Evolutionary conservation across 2,888 invertebrate species (phyloP).

Genomic region (Sicus ferrugineus): DNA sequence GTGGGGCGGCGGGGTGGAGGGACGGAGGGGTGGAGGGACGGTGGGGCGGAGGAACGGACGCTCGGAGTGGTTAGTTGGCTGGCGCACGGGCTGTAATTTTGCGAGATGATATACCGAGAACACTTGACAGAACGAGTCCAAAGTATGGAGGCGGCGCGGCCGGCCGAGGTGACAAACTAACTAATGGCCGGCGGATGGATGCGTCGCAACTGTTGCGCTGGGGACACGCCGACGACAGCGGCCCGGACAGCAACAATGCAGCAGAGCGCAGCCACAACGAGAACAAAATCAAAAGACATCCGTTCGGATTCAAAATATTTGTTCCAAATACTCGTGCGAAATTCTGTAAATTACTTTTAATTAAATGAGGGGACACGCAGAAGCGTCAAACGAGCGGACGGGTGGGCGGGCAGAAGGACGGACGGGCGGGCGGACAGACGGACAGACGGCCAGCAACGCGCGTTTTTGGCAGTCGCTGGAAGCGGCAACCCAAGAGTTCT

Average conservation of each 20-base stretch:
- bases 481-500: neutral
- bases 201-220: constrained; percentile 29
- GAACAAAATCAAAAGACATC: constrained; percentile 37
- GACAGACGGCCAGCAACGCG: neutral
- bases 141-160: constrained; percentile 44
- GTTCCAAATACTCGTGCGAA: constrained; percentile 33
- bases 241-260: constrained; percentile 24
- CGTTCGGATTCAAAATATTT: constrained; percentile 33
- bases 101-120: constrained; percentile 35
- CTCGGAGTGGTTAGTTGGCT: constrained; percentile 39
- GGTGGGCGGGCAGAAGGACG: neutral
- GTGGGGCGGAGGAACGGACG: constrained; percentile 13
- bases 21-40: constrained; percentile 38
- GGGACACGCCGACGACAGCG: constrained; percentile 29
- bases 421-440: constrained; percentile 6
- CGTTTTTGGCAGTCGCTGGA: neutral
- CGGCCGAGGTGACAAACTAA: constrained; percentile 20
- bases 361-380: constrained; percentile 48
- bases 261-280: constrained; percentile 27
- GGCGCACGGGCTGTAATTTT: constrained; percentile 33
- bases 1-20: constrained; percentile 7
- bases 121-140: constrained; percentile 48
- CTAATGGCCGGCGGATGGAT: constrained; percentile 19
- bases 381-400: constrained; percentile 27
- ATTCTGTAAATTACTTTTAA: constrained; percentile 46